Conservation (phyloP, 2,888 invertebrate genomes). For the Aromia moschata region DNA sequence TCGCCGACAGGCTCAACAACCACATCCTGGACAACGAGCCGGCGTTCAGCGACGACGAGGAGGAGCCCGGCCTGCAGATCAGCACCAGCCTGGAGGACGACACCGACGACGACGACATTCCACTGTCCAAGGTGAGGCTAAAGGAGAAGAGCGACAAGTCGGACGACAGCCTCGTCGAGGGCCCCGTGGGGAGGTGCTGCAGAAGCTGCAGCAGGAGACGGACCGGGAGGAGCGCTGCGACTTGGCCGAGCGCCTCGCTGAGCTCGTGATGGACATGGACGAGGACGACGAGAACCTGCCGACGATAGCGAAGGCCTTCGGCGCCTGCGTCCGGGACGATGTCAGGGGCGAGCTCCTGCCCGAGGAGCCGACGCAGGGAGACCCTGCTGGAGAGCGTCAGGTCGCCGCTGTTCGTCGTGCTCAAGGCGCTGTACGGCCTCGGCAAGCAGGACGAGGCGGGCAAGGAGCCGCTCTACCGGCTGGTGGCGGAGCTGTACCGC, state of each 20-base stretch:
- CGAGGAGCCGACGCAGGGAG: slow-evolving; percentile 69
- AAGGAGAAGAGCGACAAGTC: slow-evolving; percentile 65
- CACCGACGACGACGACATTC: slow-evolving; percentile 80
- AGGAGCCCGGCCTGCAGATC: slow-evolving; percentile 66
- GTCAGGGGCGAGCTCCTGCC: slow-evolving; percentile 64
- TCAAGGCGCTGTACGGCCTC: slow-evolving; percentile 80
- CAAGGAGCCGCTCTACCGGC: slow-evolving; percentile 76
- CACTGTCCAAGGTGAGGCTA: slow-evolving; percentile 78
- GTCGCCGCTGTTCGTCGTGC: slow-evolving; percentile 84
- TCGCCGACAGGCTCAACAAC: slow-evolving; percentile 55
- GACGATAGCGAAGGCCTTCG: slow-evolving; percentile 69
- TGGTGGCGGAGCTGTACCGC: slow-evolving; percentile 82
- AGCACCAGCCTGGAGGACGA: slow-evolving; percentile 67
- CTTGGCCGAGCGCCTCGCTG: slow-evolving; percentile 62
- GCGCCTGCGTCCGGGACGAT: slow-evolving; percentile 66
- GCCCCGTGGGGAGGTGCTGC: slow-evolving; percentile 67
- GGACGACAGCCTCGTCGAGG: slow-evolving; percentile 64
- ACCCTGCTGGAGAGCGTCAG: slow-evolving; percentile 79
- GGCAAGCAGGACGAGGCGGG: slow-evolving; percentile 76
- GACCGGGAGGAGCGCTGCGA: slow-evolving; percentile 71
- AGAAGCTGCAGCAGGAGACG: slow-evolving; percentile 68
- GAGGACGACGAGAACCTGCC: slow-evolving; percentile 70
- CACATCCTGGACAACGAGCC: slow-evolving; percentile 72
- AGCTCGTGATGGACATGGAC: slow-evolving; percentile 67
- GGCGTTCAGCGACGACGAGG: slow-evolving; percentile 88